Conservation (phyloP, 2,113 vertebrate species). For the Danionella cerebrum region DNA sequence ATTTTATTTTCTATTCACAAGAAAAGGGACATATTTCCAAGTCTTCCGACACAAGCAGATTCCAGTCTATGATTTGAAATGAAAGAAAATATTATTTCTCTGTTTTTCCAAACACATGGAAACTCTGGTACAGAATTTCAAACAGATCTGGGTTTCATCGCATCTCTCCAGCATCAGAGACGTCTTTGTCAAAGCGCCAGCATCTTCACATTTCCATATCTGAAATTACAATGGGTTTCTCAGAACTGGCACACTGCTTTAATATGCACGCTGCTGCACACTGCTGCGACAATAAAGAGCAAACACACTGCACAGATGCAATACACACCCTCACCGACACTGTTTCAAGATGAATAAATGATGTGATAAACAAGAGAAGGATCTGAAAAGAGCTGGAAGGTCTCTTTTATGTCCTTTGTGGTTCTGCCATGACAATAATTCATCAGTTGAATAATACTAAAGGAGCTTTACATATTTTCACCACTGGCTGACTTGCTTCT, state of each 20-base stretch:
- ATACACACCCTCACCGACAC: slow-evolving; percentile 12
- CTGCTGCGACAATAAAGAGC: neutral
- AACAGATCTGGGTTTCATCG: neutral
- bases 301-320: neutral
- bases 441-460: neutral
- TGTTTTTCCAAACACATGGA: neutral
- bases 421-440: neutral
- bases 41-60: neutral
- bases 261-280: slow-evolving; percentile 9
- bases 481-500: too few relatives aligned
- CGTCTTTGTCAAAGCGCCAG: neutral
- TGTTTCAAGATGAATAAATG: neutral
- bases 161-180: neutral
- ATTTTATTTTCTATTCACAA: too few relatives aligned
- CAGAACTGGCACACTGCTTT: slow-evolving; percentile 4
- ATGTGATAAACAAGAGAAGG: neutral
- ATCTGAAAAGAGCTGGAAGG: neutral
- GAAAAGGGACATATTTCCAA: too few relatives aligned
- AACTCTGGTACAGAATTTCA: neutral
- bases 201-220: slow-evolving; percentile 24
- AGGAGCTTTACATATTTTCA: too few relatives aligned
- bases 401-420: neutral
- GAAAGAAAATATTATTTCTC: neutral
- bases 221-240: slow-evolving; percentile 31
- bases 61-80: neutral